Evolutionary conservation across 2,888 invertebrate species (phyloP), one percentile per base, ranked within the genome.

Genomic region (Pollenia amentaria): DNA sequence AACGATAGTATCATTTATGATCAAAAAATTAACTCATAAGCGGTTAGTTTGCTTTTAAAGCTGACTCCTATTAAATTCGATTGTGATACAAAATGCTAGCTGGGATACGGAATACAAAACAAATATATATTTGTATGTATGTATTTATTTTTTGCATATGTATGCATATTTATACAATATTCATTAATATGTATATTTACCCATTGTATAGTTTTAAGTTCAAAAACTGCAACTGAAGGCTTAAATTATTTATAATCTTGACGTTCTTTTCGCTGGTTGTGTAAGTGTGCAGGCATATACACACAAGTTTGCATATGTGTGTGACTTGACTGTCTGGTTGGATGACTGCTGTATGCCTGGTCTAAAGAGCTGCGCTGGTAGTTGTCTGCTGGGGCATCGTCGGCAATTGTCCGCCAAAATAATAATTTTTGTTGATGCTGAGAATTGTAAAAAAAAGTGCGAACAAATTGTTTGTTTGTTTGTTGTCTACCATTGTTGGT

Each of bases 201-300:
- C 29, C 84, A 80, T 80, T 87, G 77, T 80, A 73, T 64, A 69
- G 72, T 81, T 72, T 77, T 77, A 87, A 76, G 76, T 83, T 76
- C 57, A 60, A 86, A 83, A 83, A 81, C 84, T 87, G 87, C 87
- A 87, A 84, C 87, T 84, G 84, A 87, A 84, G 84, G 84, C 84
- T 87, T 84, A 84, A 87, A 87, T 87, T 84, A 84, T 84, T 87
- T 84, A 87, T 84, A 87, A 87, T 87, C 84, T 87, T 84, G 84
- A 81, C 87, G 87, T 84, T 81, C 80, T 79, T 80, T 84, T 86
- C 64, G 62, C 46, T 79, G 55, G 48, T n/a, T 42, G 53, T 67
- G 57, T 55, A 55, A 14, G 4, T 40, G n/a, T 53, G 16, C 42
- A 55, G 14, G 29, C 18, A 53, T 42, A n/a, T 78, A 62, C 81